phyloP scores from a whole-genome alignment of 2,888 invertebrate species.

The Luperina testacea region DNA sequence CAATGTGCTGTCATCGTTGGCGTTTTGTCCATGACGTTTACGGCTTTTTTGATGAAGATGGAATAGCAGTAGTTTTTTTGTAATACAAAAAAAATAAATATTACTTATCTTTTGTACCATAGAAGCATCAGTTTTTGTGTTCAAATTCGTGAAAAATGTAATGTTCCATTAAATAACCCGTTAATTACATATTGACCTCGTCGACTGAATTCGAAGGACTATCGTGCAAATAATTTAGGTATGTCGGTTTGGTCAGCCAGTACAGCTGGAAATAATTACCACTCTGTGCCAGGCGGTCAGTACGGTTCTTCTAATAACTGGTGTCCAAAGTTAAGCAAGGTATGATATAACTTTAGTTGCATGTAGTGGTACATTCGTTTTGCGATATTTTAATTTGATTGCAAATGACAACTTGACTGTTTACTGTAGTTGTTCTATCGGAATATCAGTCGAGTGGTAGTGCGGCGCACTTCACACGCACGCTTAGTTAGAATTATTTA shows the following conservation, averaged over 20 bases:
- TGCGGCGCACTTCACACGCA: conserved; percentile 54
- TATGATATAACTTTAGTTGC: conserved; percentile 76
- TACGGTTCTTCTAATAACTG: conserved; percentile 85
- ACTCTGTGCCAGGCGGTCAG: conserved; percentile 84
- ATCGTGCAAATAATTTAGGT: conserved; percentile 86
- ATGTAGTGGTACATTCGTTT: conserved; percentile 62
- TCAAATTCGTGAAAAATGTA: conserved; percentile 43
- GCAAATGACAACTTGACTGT: conserved; percentile 61
- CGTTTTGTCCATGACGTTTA: conserved; percentile 51
- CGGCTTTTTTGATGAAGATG: conserved; percentile 42
- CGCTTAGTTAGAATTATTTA: conserved; percentile 17
- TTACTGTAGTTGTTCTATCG: conserved; percentile 56
- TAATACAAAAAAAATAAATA: conserved; percentile 25
- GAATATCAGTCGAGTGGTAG: conserved; percentile 58
- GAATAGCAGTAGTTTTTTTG: conserved; percentile 40
- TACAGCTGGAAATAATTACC: conserved; percentile 90
- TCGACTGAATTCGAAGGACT: conserved; percentile 83
- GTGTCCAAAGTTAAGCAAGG: conserved; percentile 88
- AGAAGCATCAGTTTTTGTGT: conserved; percentile 4
- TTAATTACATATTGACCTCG: conserved; percentile 79
- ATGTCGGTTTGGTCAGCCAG: conserved; percentile 94
- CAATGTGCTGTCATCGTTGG: conserved; percentile 15
- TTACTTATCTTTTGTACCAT: conserved; percentile 8
- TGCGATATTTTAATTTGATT: conserved; percentile 54
- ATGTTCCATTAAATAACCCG: conserved; percentile 26